phyloP scores from a whole-genome alignment of 2,888 invertebrate genomes.

The Nymphalis polychloros region DNA sequence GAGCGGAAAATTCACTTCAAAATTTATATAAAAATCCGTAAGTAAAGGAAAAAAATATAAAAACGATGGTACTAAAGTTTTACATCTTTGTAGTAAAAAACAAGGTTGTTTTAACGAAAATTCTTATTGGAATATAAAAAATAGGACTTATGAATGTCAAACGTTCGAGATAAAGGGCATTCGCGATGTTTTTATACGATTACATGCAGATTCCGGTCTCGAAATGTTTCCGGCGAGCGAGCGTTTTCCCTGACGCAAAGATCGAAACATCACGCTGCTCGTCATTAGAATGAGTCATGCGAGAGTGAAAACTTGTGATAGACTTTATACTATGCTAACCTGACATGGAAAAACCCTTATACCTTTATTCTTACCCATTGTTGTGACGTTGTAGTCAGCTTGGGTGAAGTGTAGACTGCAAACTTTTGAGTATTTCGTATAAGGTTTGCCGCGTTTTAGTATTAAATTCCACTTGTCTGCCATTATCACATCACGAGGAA shows the following conservation, averaged over 20 bases:
- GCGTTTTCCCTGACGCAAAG: constrained; percentile 31
- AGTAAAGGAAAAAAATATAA: constrained; percentile 21
- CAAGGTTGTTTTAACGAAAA: constrained; percentile 26
- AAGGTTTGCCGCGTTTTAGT: constrained; percentile 74
- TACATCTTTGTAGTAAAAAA: constrained; percentile 22
- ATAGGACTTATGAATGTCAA: constrained; percentile 41
- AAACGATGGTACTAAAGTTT: constrained; percentile 16
- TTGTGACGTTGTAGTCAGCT: constrained; percentile 76
- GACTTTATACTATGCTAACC: constrained; percentile 38
- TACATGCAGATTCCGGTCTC: constrained; percentile 38
- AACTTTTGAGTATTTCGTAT: constrained; percentile 79
- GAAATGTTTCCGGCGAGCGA: constrained; percentile 36
- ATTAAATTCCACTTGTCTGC: constrained; percentile 74
- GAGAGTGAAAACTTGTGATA: constrained; percentile 48
- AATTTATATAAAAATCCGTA: neutral
- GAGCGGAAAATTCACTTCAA: neutral
- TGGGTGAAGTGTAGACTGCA: constrained; percentile 77
- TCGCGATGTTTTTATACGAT: constrained; percentile 35
- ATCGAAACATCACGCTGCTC: constrained; percentile 19
- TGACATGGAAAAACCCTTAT: constrained; percentile 70
- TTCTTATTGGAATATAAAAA: constrained; percentile 30
- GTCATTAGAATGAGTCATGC: constrained; percentile 52
- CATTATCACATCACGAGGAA: constrained; percentile 69
- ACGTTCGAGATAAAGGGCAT: constrained; percentile 39
- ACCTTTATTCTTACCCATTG: constrained; percentile 80